A percentile compares a stretch with the other conserved stretches of the same genome.
Conservation (phyloP, 2,888 invertebrate species). For the Carpatolechia fugitivella region DNA sequence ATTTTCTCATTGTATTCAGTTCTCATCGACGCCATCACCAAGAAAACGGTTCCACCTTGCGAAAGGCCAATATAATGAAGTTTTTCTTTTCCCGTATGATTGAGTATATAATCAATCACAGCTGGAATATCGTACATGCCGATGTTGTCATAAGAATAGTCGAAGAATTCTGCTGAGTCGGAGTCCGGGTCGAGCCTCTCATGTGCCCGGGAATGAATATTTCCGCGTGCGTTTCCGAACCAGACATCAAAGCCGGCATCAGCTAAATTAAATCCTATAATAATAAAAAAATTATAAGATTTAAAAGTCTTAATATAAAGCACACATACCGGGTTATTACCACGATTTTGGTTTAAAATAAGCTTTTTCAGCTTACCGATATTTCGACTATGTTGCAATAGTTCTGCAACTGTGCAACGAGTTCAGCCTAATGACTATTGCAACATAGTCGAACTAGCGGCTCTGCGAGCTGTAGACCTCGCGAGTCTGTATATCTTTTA, state of each 20-base stretch:
- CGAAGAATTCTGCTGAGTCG: slow-evolving; percentile 48
- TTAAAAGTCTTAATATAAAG: no score
- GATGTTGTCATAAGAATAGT: slow-evolving; percentile 63
- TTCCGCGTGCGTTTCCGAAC: slow-evolving; percentile 91
- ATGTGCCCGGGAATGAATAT: slow-evolving; percentile 83
- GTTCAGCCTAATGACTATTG: no score
- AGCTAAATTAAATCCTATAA: slow-evolving; percentile 84
- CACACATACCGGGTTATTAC: no score
- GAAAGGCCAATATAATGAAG: slow-evolving; percentile 68
- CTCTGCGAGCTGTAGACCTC: no score
- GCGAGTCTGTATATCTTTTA: no score
- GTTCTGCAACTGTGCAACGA: no score
- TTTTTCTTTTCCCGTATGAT: slow-evolving; percentile 38
- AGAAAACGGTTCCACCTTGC: slow-evolving; percentile 59
- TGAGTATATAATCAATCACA: slow-evolving; percentile 58
- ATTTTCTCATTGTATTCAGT: slow-evolving; percentile 57
- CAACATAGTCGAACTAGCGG: no score
- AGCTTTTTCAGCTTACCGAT: no score
- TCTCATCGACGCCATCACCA: slow-evolving; percentile 46
- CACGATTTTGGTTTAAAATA: no score
- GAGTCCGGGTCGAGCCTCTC: slow-evolving; percentile 45
- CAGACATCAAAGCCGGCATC: slow-evolving; percentile 87
- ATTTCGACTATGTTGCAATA: no score
- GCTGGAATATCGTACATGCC: slow-evolving; percentile 52
- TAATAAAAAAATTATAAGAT: no score